Conservation (phyloP, 2,797 vertebrate genomes). For the Epinephelus awoara region DNA sequence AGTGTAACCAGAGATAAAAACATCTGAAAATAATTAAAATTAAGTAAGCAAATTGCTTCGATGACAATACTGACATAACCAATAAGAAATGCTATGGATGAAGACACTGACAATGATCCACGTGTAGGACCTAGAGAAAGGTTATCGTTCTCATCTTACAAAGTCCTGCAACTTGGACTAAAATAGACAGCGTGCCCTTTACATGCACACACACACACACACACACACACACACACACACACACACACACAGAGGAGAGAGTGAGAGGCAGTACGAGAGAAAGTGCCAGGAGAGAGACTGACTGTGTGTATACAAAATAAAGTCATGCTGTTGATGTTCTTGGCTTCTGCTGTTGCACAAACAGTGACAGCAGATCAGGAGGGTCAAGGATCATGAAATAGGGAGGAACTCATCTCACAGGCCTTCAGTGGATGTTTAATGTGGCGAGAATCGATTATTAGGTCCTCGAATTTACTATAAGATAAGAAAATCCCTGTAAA, state of each 20-base stretch:
- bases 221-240: not conserved
- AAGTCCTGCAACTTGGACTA: constrained; percentile 56
- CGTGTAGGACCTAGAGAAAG: constrained; percentile 57
- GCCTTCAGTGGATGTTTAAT: not conserved
- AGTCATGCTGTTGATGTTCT: constrained; percentile 16
- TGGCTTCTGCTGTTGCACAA: constrained; percentile 27
- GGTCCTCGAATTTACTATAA: not conserved
- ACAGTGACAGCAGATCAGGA: not conserved
- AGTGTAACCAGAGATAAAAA: not conserved
- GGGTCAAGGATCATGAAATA: not conserved
- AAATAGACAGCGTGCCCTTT: constrained; percentile 74
- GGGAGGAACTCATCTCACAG: not conserved
- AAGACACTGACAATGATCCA: constrained; percentile 19
- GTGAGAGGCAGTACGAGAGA: not conserved
- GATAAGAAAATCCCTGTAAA: not conserved
- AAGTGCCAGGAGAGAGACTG: not conserved
- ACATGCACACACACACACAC: constrained; percentile 16
- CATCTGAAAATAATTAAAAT: not conserved
- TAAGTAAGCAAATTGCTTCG: not conserved
- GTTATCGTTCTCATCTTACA: constrained; percentile 80
- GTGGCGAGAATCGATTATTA: not conserved
- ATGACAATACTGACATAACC: not conserved
- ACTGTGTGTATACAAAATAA: constrained; percentile 54
- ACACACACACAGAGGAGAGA: not conserved
- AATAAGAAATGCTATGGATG: not conserved